A percentile compares a stretch with the other conserved stretches of the same genome.
Conservation (phyloP, 2,113 vertebrate genomes). For the Terrapene triunguis region DNA sequence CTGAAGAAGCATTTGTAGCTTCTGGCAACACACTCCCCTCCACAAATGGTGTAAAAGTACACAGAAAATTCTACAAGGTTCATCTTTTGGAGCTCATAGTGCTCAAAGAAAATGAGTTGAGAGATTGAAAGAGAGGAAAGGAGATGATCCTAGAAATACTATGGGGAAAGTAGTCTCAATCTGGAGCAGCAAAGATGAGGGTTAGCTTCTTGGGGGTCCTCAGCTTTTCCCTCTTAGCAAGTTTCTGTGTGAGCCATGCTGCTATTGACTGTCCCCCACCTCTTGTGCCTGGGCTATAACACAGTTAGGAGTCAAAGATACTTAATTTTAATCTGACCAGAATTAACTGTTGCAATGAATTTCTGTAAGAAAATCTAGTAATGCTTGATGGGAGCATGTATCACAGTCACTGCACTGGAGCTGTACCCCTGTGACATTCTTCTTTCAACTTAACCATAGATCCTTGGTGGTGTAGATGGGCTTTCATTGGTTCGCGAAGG, state of each 20-base stretch:
- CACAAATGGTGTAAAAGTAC: not conserved
- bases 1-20: not conserved
- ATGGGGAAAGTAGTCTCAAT: not conserved
- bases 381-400: not conserved
- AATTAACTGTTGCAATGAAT: not conserved
- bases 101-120: not conserved
- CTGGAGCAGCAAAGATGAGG: not conserved
- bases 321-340: not conserved
- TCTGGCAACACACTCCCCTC: not conserved
- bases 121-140: not conserved
- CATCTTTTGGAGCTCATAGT: not conserved
- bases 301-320: not conserved
- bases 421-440: not conserved
- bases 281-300: not conserved
- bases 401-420: fast-evolving
- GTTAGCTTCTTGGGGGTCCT: not conserved
- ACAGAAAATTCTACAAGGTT: not conserved
- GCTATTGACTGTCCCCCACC: not conserved
- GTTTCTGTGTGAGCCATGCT: not conserved
- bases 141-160: not conserved
- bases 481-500: not conserved
- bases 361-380: not conserved
- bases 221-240: not conserved
- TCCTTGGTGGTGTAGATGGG: fast-evolving
- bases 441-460: not conserved